Base-by-base conservation (phyloP, 2,797 vertebrate species). In the Coregonus ussuriensis region DNA sequence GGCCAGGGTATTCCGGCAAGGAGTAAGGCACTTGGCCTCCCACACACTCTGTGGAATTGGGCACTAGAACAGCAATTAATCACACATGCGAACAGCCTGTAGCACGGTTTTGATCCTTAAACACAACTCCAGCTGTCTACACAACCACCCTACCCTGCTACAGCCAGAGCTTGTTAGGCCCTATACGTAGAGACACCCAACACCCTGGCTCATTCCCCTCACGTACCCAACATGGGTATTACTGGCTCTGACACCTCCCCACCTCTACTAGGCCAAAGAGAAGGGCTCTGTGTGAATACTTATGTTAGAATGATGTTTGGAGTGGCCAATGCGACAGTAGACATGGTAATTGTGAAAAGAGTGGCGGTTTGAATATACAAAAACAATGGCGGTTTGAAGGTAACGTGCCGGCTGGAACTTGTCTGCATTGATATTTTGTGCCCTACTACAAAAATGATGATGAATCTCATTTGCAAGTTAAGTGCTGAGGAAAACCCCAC, bases 191-290 rank as follows among this genome's bases (percentile, higher is more conserved):
- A 79, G 84, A 29, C 63, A 79, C 76, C 37, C 56, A 78, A 85
- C 80, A 69, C 87, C 77, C 82, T 63, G 79, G 79, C 84, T 82
- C 47, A 78, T 86, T 81, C 74, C 59, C 83, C 72, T 81, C 62
- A 31, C 81, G 85, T 72, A 83, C 35, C 51, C 29, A 52, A 54
- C 14, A 53, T 72, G 71, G 71, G 51, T 53, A 72, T 81, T 65
- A 88, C 81, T 78, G 75, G 87, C 87, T 90, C 84, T 90, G 85
- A 86, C 87, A 85, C 80, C 25, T 31, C 88, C 86, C 84, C 75
- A 91, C 88, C 79, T 79, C 84, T 90, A 84, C 87, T 88, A 94
- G 92, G 91, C 93, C 92, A 94, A 94, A 92, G 92, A 92, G 81
- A 90, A 91, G 89, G 87, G 88, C 91, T 33, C 51, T 91, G 87